A percentile compares a stretch with the other conserved stretches of the same genome.
These are phyloP conservation scores for Acanthococcus lagerstroemiae DNA, from an alignment of 2,888 invertebrate species.

Conservation along the genomic window DNA sequence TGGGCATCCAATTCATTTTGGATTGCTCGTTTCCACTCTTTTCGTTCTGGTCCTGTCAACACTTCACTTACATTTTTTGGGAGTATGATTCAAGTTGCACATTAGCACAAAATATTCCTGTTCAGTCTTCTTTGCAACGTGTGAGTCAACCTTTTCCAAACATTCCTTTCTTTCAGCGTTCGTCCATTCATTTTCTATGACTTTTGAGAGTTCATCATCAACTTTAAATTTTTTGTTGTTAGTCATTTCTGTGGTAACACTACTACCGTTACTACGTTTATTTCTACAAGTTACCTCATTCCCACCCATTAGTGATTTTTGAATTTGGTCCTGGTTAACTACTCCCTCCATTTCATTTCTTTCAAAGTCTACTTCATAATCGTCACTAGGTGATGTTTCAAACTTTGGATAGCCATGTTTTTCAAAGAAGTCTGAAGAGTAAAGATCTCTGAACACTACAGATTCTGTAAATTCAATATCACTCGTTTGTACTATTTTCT, in stretches of 20 bases:
- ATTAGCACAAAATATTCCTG: background rate
- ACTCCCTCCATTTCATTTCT: too few species aligned
- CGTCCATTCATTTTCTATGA: background rate
- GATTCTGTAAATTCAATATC: background rate
- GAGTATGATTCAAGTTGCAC: background rate
- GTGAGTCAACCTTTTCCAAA: background rate
- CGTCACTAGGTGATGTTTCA: too few species aligned
- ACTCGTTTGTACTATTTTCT: background rate
- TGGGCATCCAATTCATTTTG: slow-evolving; percentile 33
- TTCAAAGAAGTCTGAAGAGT: background rate
- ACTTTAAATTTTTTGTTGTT: background rate
- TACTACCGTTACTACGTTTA: too few species aligned
- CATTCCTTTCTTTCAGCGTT: background rate
- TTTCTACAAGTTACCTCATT: too few species aligned
- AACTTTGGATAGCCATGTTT: background rate
- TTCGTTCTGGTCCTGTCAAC: background rate
- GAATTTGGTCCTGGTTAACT: too few species aligned
- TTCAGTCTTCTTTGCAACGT: background rate
- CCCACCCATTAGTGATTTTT: too few species aligned
- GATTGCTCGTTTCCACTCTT: slow-evolving; percentile 35
- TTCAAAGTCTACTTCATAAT: too few species aligned
- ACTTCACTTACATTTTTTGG: background rate
- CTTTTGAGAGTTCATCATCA: background rate
- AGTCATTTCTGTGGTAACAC: too few species aligned
- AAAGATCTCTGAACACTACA: background rate